These are phyloP conservation scores for Agriopis aurantiaria DNA, from an alignment of 2,888 invertebrate species.

Conservation along the genomic window DNA sequence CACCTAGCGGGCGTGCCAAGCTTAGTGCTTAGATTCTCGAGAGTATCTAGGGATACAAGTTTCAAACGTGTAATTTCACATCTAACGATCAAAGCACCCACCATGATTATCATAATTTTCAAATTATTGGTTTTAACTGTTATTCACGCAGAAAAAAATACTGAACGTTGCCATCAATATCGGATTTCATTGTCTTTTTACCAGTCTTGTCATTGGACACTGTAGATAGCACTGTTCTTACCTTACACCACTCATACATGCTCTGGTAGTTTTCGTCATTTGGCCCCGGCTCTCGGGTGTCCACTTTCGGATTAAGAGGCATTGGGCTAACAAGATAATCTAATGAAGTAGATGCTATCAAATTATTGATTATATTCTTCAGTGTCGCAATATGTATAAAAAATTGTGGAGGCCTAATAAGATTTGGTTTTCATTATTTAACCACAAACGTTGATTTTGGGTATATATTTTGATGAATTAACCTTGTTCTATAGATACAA, in stretches of 20 bases:
- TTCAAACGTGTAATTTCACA: background rate
- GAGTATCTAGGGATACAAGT: background rate
- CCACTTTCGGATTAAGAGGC: conserved; percentile 35
- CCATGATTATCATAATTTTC: background rate
- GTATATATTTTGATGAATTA: too few relatives aligned
- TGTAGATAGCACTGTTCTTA: conserved; percentile 8
- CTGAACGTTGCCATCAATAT: conserved; percentile 2
- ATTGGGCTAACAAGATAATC: conserved; percentile 32
- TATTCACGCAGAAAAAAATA: background rate
- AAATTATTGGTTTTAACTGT: background rate
- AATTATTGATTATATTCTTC: conserved; percentile 16
- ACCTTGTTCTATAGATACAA: too few relatives aligned
- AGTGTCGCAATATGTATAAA: background rate
- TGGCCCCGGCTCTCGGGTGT: conserved; percentile 22
- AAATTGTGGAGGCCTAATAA: background rate
- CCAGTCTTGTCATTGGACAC: conserved; percentile 18
- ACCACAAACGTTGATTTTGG: too few relatives aligned
- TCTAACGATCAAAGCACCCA: background rate
- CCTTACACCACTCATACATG: conserved; percentile 22
- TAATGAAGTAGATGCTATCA: conserved; percentile 22
- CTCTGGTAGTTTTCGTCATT: conserved; percentile 34
- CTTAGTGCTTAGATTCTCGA: background rate
- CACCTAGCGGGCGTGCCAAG: background rate
- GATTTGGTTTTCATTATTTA: background rate
- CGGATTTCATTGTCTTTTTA: conserved; percentile 12